Conservation (phyloP, 2,797 vertebrate genomes). For the Urophycis tenuis region DNA sequence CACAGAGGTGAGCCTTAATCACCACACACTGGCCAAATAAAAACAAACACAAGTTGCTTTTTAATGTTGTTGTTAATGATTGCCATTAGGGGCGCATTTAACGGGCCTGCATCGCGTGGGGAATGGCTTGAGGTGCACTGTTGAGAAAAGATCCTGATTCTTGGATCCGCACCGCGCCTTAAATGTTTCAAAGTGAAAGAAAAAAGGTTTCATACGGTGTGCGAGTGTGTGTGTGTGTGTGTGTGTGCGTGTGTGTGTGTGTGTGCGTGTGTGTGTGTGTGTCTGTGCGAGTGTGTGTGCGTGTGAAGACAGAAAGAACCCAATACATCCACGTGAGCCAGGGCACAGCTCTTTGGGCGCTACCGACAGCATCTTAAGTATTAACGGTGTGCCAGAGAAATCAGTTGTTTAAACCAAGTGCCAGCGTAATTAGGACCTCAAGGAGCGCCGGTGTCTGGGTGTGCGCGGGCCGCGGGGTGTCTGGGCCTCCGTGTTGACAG, state of each 20-base stretch:
- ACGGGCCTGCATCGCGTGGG: not conserved
- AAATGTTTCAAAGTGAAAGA: not conserved
- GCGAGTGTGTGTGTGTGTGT: not conserved
- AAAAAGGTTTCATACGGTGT: not conserved
- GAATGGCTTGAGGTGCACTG: not conserved
- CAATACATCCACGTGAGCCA: not conserved
- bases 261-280: not conserved
- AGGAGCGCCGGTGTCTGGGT: constrained; percentile 32
- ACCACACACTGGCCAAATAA: not conserved
- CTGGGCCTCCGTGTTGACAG: constrained; percentile 47
- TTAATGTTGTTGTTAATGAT: not conserved
- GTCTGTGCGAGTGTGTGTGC: not conserved
- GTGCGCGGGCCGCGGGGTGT: constrained; percentile 30
- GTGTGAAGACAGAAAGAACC: not conserved
- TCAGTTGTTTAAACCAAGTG: constrained; percentile 38
- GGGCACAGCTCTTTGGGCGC: constrained; percentile 31
- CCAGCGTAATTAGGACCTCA: constrained; percentile 36
- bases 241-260: not conserved
- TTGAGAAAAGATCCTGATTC: not conserved
- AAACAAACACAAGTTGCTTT: not conserved
- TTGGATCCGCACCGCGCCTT: not conserved
- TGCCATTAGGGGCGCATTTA: not conserved
- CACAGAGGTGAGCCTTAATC: not conserved
- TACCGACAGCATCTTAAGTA: constrained; percentile 44
- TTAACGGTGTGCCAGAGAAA: constrained; percentile 51